A percentile compares a stretch with the other conserved stretches of the same genome.
Evolutionary conservation across 2,888 invertebrate genomes (phyloP).

Genomic region (Phyllotreta cruciferae): DNA sequence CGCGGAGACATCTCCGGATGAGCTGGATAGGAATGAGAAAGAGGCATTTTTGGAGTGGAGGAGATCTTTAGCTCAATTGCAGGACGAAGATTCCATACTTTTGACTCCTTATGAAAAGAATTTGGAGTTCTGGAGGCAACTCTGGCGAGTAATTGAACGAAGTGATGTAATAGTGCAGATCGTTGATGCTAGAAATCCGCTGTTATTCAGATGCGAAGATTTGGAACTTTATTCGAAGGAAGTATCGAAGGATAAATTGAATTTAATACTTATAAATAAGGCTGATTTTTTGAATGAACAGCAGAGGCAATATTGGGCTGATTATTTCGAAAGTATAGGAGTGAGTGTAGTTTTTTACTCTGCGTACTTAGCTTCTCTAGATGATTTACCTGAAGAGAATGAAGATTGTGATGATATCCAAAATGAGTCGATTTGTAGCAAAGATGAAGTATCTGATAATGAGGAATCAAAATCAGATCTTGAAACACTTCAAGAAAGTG

Average conservation of each 20-base stretch:
- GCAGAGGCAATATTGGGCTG: constrained; percentile 85
- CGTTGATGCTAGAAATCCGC: constrained; percentile 95
- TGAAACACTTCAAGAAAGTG: constrained; percentile 60
- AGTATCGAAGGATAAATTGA: constrained; percentile 72
- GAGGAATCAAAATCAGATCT: constrained; percentile 29
- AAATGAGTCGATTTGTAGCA: not conserved
- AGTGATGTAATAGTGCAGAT: constrained; percentile 94
- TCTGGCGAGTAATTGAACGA: constrained; percentile 98
- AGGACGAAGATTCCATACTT: constrained; percentile 79
- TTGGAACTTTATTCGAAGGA: constrained; percentile 81
- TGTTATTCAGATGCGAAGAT: constrained; percentile 87
- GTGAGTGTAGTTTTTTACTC: constrained; percentile 90
- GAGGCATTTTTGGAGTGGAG: constrained; percentile 92
- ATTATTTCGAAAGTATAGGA: constrained; percentile 77
- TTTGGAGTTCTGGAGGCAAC: constrained; percentile 96
- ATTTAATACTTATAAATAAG: constrained; percentile 92
- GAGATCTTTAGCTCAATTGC: constrained; percentile 77
- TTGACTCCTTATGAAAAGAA: constrained; percentile 98
- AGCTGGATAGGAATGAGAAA: constrained; percentile 80
- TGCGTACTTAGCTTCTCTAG: constrained; percentile 70
- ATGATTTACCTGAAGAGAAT: constrained; percentile 21
- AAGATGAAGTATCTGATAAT: constrained; percentile 38
- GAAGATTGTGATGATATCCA: constrained; percentile 38
- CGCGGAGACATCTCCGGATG: constrained; percentile 75
- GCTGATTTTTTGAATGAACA: constrained; percentile 86